Conservation (phyloP, 2,113 vertebrate genomes). For the Ciconia stormi region DNA sequence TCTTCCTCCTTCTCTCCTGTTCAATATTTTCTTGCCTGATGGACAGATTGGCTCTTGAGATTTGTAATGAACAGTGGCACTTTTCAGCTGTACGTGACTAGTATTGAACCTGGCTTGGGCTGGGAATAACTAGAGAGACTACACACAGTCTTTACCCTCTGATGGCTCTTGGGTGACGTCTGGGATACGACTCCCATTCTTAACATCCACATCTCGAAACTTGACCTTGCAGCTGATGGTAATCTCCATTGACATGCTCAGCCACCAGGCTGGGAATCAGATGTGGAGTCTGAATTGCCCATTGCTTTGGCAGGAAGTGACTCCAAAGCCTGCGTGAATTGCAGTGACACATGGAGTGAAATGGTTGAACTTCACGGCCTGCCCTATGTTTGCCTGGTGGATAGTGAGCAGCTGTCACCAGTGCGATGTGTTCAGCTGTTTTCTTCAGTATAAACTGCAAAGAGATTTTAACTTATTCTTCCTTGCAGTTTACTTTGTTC, state of each 20-base stretch:
- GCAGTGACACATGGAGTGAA: neutral
- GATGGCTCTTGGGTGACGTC: neutral
- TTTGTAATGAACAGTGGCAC: neutral
- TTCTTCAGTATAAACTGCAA: neutral
- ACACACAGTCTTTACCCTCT: accelerated
- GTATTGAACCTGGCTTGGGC: neutral
- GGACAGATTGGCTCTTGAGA: neutral
- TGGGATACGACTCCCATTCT: neutral
- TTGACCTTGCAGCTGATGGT: neutral
- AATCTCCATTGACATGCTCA: neutral
- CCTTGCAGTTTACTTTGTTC: neutral
- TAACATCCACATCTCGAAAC: neutral
- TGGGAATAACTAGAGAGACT: neutral
- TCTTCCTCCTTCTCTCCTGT: neutral
- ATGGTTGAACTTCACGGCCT: neutral
- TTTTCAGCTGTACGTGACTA: neutral
- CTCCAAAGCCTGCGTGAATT: neutral
- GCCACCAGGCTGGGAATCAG: neutral
- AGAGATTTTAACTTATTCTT: neutral
- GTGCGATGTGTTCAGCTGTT: neutral
- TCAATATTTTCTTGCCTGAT: conserved; percentile 20
- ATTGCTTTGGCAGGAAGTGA: neutral
- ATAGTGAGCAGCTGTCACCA: neutral
- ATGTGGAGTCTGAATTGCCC: neutral
- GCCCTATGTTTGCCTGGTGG: neutral